Conservation (phyloP, 2,113 vertebrate genomes). For the Alectura lathami region DNA sequence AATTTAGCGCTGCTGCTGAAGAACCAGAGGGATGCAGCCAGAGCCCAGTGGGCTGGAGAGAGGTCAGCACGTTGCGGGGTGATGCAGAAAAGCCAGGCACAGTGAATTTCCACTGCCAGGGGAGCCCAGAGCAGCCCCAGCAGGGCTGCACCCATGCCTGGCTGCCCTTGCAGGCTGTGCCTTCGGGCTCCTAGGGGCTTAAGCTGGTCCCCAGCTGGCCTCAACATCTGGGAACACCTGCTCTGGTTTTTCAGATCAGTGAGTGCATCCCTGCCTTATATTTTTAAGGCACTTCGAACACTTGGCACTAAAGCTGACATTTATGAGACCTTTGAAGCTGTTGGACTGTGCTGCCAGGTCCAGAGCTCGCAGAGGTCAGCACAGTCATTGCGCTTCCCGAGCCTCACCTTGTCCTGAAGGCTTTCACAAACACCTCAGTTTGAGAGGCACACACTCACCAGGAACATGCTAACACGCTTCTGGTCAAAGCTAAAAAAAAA, state of each 20-base stretch:
- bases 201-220: not conserved
- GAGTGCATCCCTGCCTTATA: not conserved
- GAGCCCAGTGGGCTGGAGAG: not conserved
- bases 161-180: too few relatives aligned
- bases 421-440: not conserved
- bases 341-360: not conserved
- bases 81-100: not conserved
- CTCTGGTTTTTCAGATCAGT: fast-evolving
- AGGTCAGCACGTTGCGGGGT: not conserved
- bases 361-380: not conserved
- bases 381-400: fast-evolving
- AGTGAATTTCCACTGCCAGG: fast-evolving
- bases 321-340: not conserved
- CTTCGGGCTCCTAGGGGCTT: not conserved
- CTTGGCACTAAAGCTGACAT: not conserved
- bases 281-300: not conserved
- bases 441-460: too few relatives aligned
- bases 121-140: not conserved
- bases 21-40: not conserved
- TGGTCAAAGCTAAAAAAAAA: not conserved
- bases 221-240: not conserved
- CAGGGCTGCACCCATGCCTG: not conserved
- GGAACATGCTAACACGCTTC: not conserved
- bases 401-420: not conserved
- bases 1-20: not conserved